Evolutionary conservation across 2,797 vertebrate genomes (phyloP).

Genomic region (Halcyon chelicuti): DNA sequence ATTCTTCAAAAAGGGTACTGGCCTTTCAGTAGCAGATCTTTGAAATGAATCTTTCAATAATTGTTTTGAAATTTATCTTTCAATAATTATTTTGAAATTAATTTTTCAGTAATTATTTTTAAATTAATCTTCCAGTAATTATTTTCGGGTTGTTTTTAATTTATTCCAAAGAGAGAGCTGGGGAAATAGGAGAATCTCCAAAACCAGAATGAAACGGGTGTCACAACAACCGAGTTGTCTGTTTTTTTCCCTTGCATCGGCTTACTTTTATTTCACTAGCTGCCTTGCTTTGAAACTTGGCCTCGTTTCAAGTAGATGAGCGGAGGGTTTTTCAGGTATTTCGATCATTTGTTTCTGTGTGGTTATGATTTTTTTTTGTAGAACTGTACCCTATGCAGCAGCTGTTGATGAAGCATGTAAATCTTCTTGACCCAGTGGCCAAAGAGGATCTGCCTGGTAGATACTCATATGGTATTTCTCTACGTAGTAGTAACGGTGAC

Average conservation of each 20-base stretch:
- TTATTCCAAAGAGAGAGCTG: background rate
- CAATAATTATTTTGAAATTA: background rate
- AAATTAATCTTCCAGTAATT: background rate
- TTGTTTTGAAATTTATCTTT: background rate
- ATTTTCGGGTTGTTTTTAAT: background rate
- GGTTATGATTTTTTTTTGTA: background rate
- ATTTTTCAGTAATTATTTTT: too few species aligned
- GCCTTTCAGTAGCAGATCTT: background rate
- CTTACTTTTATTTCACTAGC: background rate
- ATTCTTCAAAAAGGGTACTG: background rate
- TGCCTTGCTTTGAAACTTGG: background rate
- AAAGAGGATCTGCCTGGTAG: background rate
- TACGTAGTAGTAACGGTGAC: background rate
- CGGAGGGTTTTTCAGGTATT: background rate
- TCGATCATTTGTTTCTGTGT: background rate
- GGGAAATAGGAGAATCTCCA: background rate
- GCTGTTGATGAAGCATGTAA: background rate
- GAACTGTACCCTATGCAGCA: background rate
- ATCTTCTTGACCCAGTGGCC: background rate
- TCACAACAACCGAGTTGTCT: background rate
- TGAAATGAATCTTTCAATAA: background rate
- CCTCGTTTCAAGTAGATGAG: background rate
- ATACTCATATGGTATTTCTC: background rate
- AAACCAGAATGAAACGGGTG: background rate
- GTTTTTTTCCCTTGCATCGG: background rate